phyloP scores from a whole-genome alignment of 2,888 invertebrate genomes.

The Agrotis exclamationis region DNA sequence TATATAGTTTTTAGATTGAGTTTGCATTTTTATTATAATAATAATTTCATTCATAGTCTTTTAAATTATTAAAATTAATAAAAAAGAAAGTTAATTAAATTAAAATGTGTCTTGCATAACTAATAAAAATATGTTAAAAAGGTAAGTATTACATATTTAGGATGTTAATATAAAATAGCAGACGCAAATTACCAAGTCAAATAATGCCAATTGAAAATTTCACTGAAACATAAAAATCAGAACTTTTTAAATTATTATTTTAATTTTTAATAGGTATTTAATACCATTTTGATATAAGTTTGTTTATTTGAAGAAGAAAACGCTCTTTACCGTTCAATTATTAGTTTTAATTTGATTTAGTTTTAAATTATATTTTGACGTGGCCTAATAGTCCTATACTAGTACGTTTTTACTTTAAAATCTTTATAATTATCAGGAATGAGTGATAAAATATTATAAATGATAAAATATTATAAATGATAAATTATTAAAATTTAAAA shows the following conservation, averaged over 20 bases:
- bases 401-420: constrained; percentile 53
- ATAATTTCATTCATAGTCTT: constrained; percentile 26
- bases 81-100: neutral
- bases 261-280: constrained; percentile 35
- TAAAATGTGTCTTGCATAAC: neutral
- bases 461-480: too few relatives aligned
- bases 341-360: constrained; percentile 77
- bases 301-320: constrained; percentile 59
- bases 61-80: neutral
- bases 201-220: neutral
- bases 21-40: constrained; percentile 34
- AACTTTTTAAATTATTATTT: constrained; percentile 3
- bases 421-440: constrained; percentile 39
- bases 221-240: neutral
- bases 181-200: neutral
- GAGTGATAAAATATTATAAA: too few relatives aligned
- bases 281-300: constrained; percentile 46
- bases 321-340: constrained; percentile 88
- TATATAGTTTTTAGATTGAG: constrained; percentile 35
- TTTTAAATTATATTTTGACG: constrained; percentile 63
- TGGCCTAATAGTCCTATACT: constrained; percentile 70
- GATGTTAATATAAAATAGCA: neutral
- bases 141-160: neutral
- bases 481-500: too few relatives aligned
- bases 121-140: too few relatives aligned